Percentiles rank a stretch among this genome's conserved stretches.
Conservation (phyloP, 2,888 invertebrate genomes). For the Nasonovia ribisnigri region DNA sequence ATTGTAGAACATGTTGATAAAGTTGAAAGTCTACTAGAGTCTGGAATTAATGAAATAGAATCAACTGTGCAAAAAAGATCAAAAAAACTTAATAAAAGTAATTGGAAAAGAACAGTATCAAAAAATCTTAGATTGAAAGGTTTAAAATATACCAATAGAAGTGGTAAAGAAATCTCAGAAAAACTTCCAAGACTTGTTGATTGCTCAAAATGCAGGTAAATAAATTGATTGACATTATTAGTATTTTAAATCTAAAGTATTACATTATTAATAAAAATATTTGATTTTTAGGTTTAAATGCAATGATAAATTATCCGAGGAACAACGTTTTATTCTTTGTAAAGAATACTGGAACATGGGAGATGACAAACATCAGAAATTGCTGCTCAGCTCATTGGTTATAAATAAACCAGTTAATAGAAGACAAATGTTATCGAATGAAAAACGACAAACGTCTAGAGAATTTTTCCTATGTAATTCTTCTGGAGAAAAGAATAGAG, state of each 20-base stretch:
- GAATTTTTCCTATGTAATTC: conserved; percentile 43
- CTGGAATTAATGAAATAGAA: neutral
- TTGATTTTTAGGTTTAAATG: conserved; percentile 26
- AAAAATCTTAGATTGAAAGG: conserved; percentile 44
- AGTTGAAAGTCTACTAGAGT: neutral
- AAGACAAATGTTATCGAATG: conserved; percentile 38
- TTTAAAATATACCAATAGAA: conserved; percentile 41
- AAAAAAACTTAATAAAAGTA: conserved; percentile 24
- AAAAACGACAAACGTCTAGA: conserved; percentile 50
- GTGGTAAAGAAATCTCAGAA: conserved; percentile 34
- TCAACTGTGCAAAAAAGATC: conserved; percentile 28
- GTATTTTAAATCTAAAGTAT: neutral
- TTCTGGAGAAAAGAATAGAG: conserved; percentile 44
- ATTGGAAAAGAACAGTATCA: conserved; percentile 32
- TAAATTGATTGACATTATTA: neutral
- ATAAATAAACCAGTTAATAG: conserved; percentile 36
- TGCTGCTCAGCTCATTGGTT: conserved; percentile 50
- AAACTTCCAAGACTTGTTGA: conserved; percentile 56
- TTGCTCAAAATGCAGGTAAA: conserved; percentile 53
- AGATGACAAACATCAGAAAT: conserved; percentile 56
- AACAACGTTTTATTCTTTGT: conserved; percentile 37
- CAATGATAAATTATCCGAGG: conserved; percentile 52
- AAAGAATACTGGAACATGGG: conserved; percentile 51
- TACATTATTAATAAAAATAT: conserved; percentile 1
- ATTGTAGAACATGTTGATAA: neutral